Conservation (phyloP, 2,113 vertebrate species). For the Nycticebus coucang region DNA sequence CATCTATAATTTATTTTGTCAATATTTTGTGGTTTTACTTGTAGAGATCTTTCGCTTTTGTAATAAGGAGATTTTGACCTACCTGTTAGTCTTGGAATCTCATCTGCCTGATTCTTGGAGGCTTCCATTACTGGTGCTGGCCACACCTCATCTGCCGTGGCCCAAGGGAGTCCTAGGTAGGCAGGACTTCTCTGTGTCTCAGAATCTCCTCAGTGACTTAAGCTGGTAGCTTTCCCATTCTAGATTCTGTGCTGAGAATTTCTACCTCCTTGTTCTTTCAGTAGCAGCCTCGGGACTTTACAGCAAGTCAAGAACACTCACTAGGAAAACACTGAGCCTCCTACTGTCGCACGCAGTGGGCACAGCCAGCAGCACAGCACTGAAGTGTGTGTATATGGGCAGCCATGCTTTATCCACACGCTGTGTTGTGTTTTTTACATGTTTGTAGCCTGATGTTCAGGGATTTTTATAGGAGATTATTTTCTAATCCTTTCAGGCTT, state of each 20-base stretch:
- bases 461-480: background rate
- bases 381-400: background rate
- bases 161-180: background rate
- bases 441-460: background rate
- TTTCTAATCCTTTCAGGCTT: constrained; percentile 60
- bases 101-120: background rate
- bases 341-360: rapidly evolving
- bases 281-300: background rate
- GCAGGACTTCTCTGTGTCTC: background rate
- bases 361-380: rapidly evolving
- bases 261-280: background rate
- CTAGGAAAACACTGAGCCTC: background rate
- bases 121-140: too few species aligned
- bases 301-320: background rate
- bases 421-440: background rate
- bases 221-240: background rate
- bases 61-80: background rate
- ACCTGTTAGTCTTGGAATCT: background rate
- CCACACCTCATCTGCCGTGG: too few species aligned
- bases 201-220: rapidly evolving
- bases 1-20: too few species aligned
- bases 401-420: constrained; percentile 6
- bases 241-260: background rate
- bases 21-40: too few species aligned
- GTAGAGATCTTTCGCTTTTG: background rate